Evolutionary conservation across 2,113 vertebrate species (phyloP).

Genomic region (Heteronetta atricapilla): DNA sequence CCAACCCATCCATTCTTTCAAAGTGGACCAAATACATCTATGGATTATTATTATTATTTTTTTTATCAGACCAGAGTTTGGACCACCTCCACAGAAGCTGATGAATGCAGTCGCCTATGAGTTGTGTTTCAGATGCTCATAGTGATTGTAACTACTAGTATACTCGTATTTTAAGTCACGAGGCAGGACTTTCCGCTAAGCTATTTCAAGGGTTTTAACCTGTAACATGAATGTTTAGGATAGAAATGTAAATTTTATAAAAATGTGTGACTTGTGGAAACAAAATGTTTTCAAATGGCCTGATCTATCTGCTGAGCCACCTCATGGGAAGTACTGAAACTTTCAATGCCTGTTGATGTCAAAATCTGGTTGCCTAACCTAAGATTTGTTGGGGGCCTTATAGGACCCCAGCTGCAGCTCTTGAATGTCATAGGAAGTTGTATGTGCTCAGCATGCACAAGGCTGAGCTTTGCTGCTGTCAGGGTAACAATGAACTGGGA

Average conservation of each 20-base stretch:
- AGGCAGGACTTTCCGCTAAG: not conserved
- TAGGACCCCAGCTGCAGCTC: not conserved
- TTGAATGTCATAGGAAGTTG: not conserved
- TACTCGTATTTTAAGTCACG: not conserved
- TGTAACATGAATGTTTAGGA: not conserved
- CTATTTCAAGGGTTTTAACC: not conserved
- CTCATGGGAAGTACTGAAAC: not conserved
- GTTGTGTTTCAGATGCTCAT: not conserved
- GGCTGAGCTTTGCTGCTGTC: not conserved
- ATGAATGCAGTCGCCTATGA: not conserved
- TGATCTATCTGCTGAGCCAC: not conserved
- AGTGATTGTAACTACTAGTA: not conserved
- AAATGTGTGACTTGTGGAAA: not conserved
- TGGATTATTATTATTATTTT: no score
- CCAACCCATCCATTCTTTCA: not conserved
- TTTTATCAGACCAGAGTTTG: not conserved
- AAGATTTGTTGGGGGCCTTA: not conserved
- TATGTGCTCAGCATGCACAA: fast-evolving
- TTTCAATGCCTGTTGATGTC: not conserved
- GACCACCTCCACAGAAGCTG: not conserved
- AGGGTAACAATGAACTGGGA: not conserved
- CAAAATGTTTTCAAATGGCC: not conserved
- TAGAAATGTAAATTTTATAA: not conserved
- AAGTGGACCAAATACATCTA: slow-evolving; percentile 53
- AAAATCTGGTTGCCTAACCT: not conserved